Evolutionary conservation across 2,113 vertebrate genomes (phyloP), one percentile per base, ranked within the genome.

Genomic region (Gymnogyps californianus): DNA sequence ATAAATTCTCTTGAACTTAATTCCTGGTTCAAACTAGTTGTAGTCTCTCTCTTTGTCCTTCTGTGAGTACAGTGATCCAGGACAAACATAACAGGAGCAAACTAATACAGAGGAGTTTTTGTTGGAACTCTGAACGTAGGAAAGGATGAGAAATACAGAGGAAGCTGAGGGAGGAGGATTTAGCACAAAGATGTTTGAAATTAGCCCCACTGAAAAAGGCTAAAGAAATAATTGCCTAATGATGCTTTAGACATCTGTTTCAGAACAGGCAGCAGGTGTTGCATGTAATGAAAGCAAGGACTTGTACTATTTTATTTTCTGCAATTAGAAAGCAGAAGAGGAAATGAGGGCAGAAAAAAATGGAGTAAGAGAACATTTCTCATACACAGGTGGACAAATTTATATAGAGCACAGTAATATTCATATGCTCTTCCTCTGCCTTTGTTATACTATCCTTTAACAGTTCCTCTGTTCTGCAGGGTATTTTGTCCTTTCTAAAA

Each of bases 231-330:
- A 93, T 84, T 91, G 66, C 65, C 49, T 85, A 89, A 94, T n/a
- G 83, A 87, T 96, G 66, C 70, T 91, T 65, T 90, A 74, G 91
- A 96, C 93, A 95, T 97, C 96, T 96, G 95, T 93, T 97, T 91
- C 61, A 69, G 91, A 92, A 76, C 78, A 94, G 71, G 74, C 87
- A 94, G 91, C 95, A 96, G 91, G 94, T 96, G 95, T 87, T 93
- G 64, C 51, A 62, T 62, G 81, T 94, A 97, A 94, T 82, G 87
- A 96, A 93, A 85, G 78, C 88, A 79, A 85, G 65, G 40, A 78
- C 51, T 96, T 84, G 61, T 51, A 96, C 80, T 89, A 31, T 65
- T 92, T 96, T 85, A 92, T 95, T 89, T 97, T 95, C 61, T 93
- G 57, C 71, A 87, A 34, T 89, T 95, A 87, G 74, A 87, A 91